Base-by-base conservation (phyloP, 2,113 vertebrate species). In the Anthoscopus minutus region DNA sequence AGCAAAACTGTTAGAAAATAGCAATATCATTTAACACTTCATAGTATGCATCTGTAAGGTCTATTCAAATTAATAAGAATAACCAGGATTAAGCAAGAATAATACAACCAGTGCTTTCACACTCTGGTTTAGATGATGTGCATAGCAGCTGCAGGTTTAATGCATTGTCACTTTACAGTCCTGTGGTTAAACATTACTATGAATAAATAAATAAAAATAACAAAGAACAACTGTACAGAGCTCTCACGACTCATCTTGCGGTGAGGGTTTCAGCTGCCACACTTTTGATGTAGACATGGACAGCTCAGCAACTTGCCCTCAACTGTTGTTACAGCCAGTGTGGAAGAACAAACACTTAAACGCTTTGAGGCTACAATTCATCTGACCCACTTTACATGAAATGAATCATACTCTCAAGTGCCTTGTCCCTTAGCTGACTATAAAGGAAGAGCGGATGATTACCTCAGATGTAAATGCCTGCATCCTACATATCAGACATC, bases 331-430 rank as follows among this genome's bases (percentile, higher is more conserved):
- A 82, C 20, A 92, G 42, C 61, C 66, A 67, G 73, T 15, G 58
- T 86, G 22, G 37, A 73, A 88, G 92, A 94, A 64, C 58, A 93
- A 82, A 61, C 42, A 53, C 79, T 95, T 73, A 93, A 82, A 61
- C 42, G 48, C 79, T 95, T 73, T 58, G 79, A 93, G 82, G 92
- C 92, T 92, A 42, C 50, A 65, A 31, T 80, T 89, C 88, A 94
- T 89, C 74, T 96, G 90, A 90, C 96, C 92, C 95, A 96, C 89
- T 96, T 95, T 78, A 95, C 64, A 90, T 47, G 24, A 90, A 87
- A 96, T 96, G 92, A 96, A 93, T 95, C 95, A 96, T 73, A 73
- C 38, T 24, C 90, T 35, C 38, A 58, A 88, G 81, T 65, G 88
- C 38, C 35, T 93, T 58, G 54, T 86, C 82, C 60, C 67, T 83